Conservation (phyloP, 2,113 vertebrate genomes). For the Hippocampus abdominalis region DNA sequence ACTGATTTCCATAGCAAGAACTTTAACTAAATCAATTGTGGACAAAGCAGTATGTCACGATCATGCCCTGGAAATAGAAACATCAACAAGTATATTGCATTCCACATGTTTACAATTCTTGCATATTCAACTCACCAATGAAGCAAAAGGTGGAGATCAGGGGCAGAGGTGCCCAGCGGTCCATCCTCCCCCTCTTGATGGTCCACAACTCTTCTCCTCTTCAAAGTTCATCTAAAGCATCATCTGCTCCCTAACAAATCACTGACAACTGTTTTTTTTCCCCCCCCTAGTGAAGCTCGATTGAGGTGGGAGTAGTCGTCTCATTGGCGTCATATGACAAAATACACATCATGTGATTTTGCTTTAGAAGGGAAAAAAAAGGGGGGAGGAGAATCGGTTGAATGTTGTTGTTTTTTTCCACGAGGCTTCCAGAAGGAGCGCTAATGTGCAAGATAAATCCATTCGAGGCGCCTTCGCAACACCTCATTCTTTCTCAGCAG, state of each 20-base stretch:
- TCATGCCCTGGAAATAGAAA: not conserved
- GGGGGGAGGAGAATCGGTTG: constrained; percentile 15
- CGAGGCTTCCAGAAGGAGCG: constrained; percentile 26
- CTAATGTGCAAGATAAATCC: not conserved
- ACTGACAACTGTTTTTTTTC: constrained; percentile 4
- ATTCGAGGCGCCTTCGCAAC: not conserved
- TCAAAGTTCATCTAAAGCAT: constrained; percentile 39
- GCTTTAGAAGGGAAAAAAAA: constrained; percentile 45
- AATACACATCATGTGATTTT: constrained; percentile 70
- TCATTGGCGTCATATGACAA: constrained; percentile 71
- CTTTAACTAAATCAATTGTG: not conserved
- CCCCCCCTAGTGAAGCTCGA: not conserved
- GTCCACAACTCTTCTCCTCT: constrained; percentile 24
- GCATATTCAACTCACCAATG: constrained; percentile 51
- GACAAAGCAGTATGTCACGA: not conserved
- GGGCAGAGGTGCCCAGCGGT: constrained; percentile 39
- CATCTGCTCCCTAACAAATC: constrained; percentile 44
- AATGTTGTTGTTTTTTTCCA: constrained; percentile 22
- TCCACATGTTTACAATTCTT: not conserved
- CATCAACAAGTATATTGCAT: not conserved
- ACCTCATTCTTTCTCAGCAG: not conserved
- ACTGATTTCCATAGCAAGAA: not conserved
- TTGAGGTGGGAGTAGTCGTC: constrained; percentile 21
- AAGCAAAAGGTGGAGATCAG: constrained; percentile 51
- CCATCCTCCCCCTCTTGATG: constrained; percentile 57